Base-by-base conservation (phyloP, 2,113 vertebrate genomes). In the Prunella fulvescens region DNA sequence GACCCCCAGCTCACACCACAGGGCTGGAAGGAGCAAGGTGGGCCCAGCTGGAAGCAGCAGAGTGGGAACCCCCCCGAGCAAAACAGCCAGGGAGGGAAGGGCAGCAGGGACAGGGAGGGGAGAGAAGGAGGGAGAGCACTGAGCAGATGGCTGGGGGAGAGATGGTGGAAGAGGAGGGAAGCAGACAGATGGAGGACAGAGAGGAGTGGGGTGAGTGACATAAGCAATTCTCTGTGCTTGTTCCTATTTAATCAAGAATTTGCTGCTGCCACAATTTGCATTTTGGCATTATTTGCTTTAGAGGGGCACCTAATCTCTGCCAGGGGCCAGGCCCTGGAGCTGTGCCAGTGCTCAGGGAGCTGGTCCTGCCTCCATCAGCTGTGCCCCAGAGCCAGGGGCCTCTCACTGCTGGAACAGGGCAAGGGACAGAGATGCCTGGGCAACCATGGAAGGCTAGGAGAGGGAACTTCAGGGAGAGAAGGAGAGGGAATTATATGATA, bases 171-270 rank as follows among this genome's bases (percentile, higher is more conserved):
- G 94, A 80, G 92, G 64, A 88, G 92, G 60, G 92, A 72, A 80
- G 88, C 92, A 81, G 90, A 44, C 94, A 94, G 92, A 95, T 94
- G 91, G 96, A 94, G 86, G 94, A 86, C 88, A 74, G 91, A 93
- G 94, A 95, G 69, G 80, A 97, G 88, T 12, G 56, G 91, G 92
- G 91, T 88, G 94, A 95, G 88, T 81, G 88, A 91, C 86, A 94
- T 56, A 58, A 93, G 82, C 88, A 78, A 81, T 96, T 90, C 92
- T 83, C 94, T 54, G 69, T 1, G 35, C 91, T 94, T 83, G 92
- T 93, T 97, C 94, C 44, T 81, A 80, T 95, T 95, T 97, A 95
- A 96, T 86, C 94, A 94, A 94, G 94, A 95, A 84, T 64, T 96
- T 81, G 80, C 86, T 90, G 72, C 80, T 70, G 74, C 58, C 0